Percentiles rank a stretch among this genome's conserved stretches.
Evolutionary conservation across 2,888 invertebrate species (phyloP).

Genomic region (Lobophora halterata): DNA sequence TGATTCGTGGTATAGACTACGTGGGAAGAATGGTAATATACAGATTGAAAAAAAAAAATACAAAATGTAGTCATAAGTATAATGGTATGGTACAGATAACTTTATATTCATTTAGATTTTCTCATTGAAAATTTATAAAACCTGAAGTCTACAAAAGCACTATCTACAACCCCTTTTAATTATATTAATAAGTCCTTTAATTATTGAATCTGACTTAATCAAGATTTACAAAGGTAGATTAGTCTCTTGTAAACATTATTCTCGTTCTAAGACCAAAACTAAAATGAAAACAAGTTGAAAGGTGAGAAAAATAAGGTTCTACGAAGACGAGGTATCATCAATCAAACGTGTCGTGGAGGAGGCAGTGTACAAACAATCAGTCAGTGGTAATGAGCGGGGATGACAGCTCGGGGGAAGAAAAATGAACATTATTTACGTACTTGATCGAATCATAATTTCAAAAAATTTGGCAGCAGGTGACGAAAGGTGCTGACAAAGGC

Average conservation of each 20-base stretch:
- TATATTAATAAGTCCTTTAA: too few relatives aligned
- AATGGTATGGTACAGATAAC: too few relatives aligned
- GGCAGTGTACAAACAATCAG: constrained; percentile 45
- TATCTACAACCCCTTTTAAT: too few relatives aligned
- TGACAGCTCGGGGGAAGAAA: constrained; percentile 40
- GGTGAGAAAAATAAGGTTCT: constrained; percentile 11
- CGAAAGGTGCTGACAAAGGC: not conserved
- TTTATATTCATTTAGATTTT: too few relatives aligned
- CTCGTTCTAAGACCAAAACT: too few relatives aligned
- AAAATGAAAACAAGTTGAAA: not conserved
- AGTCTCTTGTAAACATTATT: too few relatives aligned
- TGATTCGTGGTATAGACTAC: constrained; percentile 19
- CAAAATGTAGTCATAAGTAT: too few relatives aligned
- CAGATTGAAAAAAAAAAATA: not conserved
- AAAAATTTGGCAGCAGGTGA: constrained; percentile 2
- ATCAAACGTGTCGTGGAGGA: constrained; percentile 39
- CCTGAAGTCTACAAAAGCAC: too few relatives aligned
- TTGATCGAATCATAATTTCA: constrained; percentile 3
- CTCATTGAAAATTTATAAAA: constrained; percentile 1
- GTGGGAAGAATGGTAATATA: constrained; percentile 15
- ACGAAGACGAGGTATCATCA: constrained; percentile 36
- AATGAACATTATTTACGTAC: constrained; percentile 29
- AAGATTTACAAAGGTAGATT: too few relatives aligned
- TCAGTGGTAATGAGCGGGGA: constrained; percentile 49
- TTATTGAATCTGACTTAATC: too few relatives aligned